Percentiles rank a stretch among this genome's conserved stretches.
Evolutionary conservation across 2,888 invertebrate species (phyloP).

Genomic region (Heliconius ismenius): DNA sequence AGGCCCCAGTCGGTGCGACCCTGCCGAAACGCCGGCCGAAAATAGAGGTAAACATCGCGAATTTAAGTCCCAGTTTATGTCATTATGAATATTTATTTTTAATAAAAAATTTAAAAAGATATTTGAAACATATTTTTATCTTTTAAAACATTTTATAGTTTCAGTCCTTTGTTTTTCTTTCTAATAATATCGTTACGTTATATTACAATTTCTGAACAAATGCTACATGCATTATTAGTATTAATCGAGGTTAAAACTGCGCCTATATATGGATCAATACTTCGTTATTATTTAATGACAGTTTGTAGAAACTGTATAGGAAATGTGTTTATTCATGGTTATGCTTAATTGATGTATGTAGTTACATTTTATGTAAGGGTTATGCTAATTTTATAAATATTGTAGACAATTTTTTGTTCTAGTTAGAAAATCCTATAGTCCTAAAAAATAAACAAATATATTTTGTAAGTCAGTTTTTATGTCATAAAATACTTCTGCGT

Average conservation of each 20-base stretch:
- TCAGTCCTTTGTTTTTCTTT: not conserved
- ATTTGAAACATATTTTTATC: not conserved
- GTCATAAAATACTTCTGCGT: too few species aligned
- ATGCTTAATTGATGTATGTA: not conserved
- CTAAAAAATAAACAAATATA: too few species aligned
- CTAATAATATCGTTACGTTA: conserved; percentile 1
- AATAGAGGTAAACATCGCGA: conserved; percentile 15
- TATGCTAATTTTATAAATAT: not conserved
- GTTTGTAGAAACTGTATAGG: conserved; percentile 1
- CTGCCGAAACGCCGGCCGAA: conserved; percentile 19
- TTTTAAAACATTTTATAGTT: not conserved
- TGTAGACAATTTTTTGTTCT: not conserved
- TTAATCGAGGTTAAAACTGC: conserved; percentile 15
- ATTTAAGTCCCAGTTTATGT: conserved; percentile 1
- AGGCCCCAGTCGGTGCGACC: conserved; percentile 15
- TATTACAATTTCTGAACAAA: not conserved
- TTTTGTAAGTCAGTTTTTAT: too few species aligned
- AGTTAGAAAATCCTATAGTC: too few species aligned
- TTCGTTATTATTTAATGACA: conserved; percentile 15
- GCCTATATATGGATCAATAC: conserved; percentile 3
- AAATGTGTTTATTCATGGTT: not conserved
- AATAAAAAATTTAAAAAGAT: not conserved
- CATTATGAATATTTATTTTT: conserved; percentile 13
- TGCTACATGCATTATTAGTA: not conserved
- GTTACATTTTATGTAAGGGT: not conserved